A percentile compares a stretch with the other conserved stretches of the same genome.
These are phyloP conservation scores for Siniperca scherzeri DNA, from an alignment of 2,797 vertebrate genomes.

Conservation along the genomic window DNA sequence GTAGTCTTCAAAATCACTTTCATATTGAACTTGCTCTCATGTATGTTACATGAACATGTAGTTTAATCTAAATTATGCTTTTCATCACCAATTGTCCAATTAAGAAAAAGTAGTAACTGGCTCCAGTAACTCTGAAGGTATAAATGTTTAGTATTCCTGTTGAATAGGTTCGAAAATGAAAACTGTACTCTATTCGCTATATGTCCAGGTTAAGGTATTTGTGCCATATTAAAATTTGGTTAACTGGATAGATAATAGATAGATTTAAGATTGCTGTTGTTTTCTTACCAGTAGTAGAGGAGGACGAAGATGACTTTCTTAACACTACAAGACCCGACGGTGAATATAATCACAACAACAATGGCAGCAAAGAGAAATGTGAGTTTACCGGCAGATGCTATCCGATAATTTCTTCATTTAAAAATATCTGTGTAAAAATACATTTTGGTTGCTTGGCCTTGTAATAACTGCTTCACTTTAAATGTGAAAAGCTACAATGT, in stretches of 20 bases:
- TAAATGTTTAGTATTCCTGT: not conserved
- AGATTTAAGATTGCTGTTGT: constrained; percentile 5
- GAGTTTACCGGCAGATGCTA: constrained; percentile 72
- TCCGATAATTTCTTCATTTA: not conserved
- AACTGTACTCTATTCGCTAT: not conserved
- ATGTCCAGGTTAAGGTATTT: not conserved
- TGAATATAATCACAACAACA: constrained; percentile 93
- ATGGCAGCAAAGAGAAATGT: constrained; percentile 96
- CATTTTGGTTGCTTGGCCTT: not conserved
- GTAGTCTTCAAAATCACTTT: constrained; percentile 13
- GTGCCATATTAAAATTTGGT: not conserved
- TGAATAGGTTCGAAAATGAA: not conserved
- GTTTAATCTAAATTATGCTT: not conserved
- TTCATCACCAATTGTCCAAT: not conserved
- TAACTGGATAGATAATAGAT: not conserved
- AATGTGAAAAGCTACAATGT: not conserved
- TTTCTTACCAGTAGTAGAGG: constrained; percentile 89
- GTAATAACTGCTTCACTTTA: not conserved
- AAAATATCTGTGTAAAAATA: constrained; percentile 9
- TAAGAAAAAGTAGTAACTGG: not conserved
- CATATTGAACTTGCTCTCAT: constrained; percentile 22
- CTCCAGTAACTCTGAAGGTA: not conserved
- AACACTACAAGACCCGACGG: constrained; percentile 87
- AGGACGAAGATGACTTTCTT: constrained; percentile 95
- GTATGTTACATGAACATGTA: not conserved